Conservation (phyloP, 2,888 invertebrate genomes). For the Volucella zonaria region DNA sequence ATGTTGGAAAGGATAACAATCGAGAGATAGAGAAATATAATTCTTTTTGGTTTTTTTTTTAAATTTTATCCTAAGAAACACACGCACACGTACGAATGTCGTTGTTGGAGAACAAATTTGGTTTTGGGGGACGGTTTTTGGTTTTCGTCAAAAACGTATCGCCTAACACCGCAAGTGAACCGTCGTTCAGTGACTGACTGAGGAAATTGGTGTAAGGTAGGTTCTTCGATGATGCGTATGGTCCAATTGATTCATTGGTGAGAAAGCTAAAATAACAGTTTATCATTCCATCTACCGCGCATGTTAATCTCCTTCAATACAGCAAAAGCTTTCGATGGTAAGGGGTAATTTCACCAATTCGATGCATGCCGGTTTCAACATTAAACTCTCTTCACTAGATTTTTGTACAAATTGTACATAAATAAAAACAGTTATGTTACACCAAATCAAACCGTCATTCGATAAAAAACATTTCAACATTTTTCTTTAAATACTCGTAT, state of each 20-base stretch:
- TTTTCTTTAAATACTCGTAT: too few relatives aligned
- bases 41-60: background rate
- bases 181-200: conserved; percentile 59
- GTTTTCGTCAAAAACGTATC: conserved; percentile 19
- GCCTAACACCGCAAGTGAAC: conserved; percentile 52
- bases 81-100: conserved; percentile 12
- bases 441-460: too few relatives aligned
- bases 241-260: conserved; percentile 47
- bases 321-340: conserved; percentile 22
- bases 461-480: too few relatives aligned
- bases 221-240: conserved; percentile 26
- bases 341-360: conserved; percentile 16
- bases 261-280: conserved; percentile 47
- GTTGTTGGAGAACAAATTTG: background rate
- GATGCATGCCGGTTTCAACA: too few relatives aligned
- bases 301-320: conserved; percentile 36
- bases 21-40: conserved; percentile 1
- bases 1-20: conserved; percentile 2
- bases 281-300: conserved; percentile 32
- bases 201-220: conserved; percentile 61
- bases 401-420: too few relatives aligned
- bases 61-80: background rate
- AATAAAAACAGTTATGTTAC: too few relatives aligned
- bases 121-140: conserved; percentile 25
- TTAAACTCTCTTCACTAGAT: too few relatives aligned